These are phyloP conservation scores for Rhingia campestris DNA, from an alignment of 2,888 invertebrate species.

Conservation along the genomic window DNA sequence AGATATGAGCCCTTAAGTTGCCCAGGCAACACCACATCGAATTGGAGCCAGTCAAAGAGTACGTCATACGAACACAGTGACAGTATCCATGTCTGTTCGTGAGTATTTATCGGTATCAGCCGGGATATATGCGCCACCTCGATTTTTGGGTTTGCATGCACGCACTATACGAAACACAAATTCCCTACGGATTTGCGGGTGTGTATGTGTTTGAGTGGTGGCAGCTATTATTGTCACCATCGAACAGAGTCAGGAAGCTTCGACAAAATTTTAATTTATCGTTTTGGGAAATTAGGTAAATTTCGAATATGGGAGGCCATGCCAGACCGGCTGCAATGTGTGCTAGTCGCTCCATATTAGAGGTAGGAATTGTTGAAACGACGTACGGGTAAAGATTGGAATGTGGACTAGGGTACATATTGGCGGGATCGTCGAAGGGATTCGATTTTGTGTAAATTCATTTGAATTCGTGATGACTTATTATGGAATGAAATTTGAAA, in stretches of 20 bases:
- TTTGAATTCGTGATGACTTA: slow-evolving; percentile 64
- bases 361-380: background rate
- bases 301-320: slow-evolving; percentile 18
- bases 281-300: slow-evolving; percentile 69
- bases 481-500: slow-evolving; percentile 56
- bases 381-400: slow-evolving; percentile 10
- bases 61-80: background rate
- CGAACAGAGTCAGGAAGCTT: slow-evolving; percentile 23
- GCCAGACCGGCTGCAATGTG: background rate
- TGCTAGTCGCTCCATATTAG: background rate
- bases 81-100: background rate
- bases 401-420: background rate
- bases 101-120: background rate
- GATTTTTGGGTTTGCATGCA: background rate
- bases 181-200: background rate
- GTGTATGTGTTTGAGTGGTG: background rate
- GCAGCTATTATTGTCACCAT: slow-evolving; percentile 7
- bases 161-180: background rate
- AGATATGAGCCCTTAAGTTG: slow-evolving; percentile 34
- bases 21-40: background rate
- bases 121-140: background rate
- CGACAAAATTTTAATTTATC: slow-evolving; percentile 61
- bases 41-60: slow-evolving; percentile 3
- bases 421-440: slow-evolving; percentile 3
- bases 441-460: slow-evolving; percentile 45